A percentile compares a stretch with the other conserved stretches of the same genome.
Conservation (phyloP, 2,797 vertebrate species). For the Sternarchorhynchus goeldii region DNA sequence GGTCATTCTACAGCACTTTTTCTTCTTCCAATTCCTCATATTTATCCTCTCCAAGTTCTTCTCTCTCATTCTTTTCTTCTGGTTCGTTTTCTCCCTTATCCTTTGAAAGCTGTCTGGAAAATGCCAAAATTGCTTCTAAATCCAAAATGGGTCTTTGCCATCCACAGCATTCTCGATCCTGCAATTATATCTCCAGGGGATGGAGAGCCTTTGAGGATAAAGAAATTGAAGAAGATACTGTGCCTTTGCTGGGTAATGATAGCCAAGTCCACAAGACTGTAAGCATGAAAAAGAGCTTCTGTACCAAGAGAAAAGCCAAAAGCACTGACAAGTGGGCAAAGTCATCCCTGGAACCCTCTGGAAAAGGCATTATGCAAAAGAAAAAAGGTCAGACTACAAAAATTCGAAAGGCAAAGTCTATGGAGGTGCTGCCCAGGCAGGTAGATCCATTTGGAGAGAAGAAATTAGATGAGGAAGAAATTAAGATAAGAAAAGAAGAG, state of each 20-base stretch:
- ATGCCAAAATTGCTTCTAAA: constrained; percentile 47
- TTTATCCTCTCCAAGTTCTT: constrained; percentile 56
- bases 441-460: constrained; percentile 49
- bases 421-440: constrained; percentile 73
- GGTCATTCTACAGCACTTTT: constrained; percentile 52
- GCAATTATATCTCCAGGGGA: constrained; percentile 71
- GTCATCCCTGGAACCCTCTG: constrained; percentile 35
- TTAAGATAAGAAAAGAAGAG: constrained; percentile 63
- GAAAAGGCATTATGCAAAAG: constrained; percentile 58
- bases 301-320: constrained; percentile 46
- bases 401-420: constrained; percentile 78
- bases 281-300: constrained; percentile 49
- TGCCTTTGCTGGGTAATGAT: constrained; percentile 63
- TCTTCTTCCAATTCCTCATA: constrained; percentile 56
- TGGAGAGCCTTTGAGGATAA: constrained; percentile 60
- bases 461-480: constrained; percentile 59
- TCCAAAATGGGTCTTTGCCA: constrained; percentile 45
- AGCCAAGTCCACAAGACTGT: constrained; percentile 47
- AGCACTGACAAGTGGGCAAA: constrained; percentile 46
- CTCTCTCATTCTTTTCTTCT: constrained; percentile 61
- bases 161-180: constrained; percentile 75
- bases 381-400: constrained; percentile 52
- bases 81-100: constrained; percentile 67
- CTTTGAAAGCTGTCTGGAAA: constrained; percentile 68
- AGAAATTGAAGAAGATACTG: constrained; percentile 67